phyloP scores from a whole-genome alignment of 2,113 vertebrate genomes.

The Takifugu bimaculatus region DNA sequence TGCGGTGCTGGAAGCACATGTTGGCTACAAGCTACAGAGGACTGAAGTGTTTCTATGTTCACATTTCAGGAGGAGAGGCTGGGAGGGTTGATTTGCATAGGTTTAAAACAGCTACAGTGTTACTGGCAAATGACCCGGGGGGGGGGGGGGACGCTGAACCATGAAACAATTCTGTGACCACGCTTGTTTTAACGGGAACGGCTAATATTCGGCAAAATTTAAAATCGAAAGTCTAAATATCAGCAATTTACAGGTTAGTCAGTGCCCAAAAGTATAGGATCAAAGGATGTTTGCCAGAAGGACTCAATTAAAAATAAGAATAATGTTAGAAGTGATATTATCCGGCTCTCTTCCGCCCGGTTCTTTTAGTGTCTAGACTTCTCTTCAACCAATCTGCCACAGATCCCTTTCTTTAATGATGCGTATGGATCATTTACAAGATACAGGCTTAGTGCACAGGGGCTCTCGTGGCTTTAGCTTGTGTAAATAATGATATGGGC shows the following conservation, averaged over 20 bases:
- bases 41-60: constrained; percentile 33
- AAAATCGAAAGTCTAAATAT: neutral
- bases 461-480: constrained; percentile 56
- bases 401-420: constrained; percentile 24
- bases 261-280: too few species aligned
- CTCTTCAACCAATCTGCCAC: constrained; percentile 4
- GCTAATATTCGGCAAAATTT: neutral
- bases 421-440: constrained; percentile 24
- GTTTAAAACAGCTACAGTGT: constrained; percentile 21
- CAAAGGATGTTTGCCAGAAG: neutral
- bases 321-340: neutral
- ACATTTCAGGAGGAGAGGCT: constrained; percentile 46
- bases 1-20: constrained; percentile 16
- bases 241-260: too few species aligned
- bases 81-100: constrained; percentile 61
- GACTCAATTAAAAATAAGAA: neutral
- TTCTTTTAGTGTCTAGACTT: neutral
- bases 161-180: neutral
- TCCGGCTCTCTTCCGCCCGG: neutral
- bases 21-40: constrained; percentile 10
- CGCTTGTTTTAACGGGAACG: constrained; percentile 3
- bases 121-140: neutral
- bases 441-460: constrained; percentile 41
- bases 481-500: constrained; percentile 40
- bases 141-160: constrained; percentile 3